Evolutionary conservation across 2,888 invertebrate species (phyloP).

Genomic region (Aplocera efformata): DNA sequence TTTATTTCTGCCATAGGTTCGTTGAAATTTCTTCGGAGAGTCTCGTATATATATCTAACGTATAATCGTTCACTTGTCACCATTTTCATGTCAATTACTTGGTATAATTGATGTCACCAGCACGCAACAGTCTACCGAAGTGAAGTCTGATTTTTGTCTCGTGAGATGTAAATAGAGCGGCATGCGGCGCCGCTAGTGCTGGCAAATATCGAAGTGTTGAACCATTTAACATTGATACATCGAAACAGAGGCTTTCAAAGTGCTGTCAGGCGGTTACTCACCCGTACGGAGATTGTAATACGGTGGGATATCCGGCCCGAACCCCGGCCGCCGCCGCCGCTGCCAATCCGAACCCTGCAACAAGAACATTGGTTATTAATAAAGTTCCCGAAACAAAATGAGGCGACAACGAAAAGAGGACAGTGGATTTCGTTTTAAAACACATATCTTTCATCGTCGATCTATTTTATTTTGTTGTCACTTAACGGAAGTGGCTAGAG

Average conservation of each 20-base stretch:
- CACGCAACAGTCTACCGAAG: slow-evolving; percentile 1
- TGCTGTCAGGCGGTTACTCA: slow-evolving; percentile 76
- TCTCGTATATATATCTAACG: no score
- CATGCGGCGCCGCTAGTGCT: slow-evolving; percentile 73
- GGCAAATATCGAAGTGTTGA: slow-evolving; percentile 76
- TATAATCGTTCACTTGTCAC: no score
- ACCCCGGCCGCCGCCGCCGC: slow-evolving; percentile 84
- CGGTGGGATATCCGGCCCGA: slow-evolving; percentile 88
- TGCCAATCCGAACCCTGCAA: slow-evolving; percentile 71
- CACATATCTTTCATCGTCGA: slow-evolving; percentile 53
- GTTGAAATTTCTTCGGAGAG: no score
- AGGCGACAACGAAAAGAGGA: slow-evolving; percentile 45
- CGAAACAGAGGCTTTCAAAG: slow-evolving; percentile 52
- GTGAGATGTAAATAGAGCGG: slow-evolving; percentile 73
- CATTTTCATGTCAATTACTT: no score
- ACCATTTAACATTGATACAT: slow-evolving; percentile 76
- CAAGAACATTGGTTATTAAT: slow-evolving; percentile 45
- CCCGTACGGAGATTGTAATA: slow-evolving; percentile 92
- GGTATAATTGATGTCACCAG: background rate
- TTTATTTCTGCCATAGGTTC: no score
- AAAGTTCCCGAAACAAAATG: slow-evolving; percentile 27
- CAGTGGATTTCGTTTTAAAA: slow-evolving; percentile 44
- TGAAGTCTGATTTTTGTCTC: slow-evolving; percentile 76
- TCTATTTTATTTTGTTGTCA: slow-evolving; percentile 60
- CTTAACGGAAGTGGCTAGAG: slow-evolving; percentile 72